Evolutionary conservation across 2,797 vertebrate species (phyloP).

Genomic region (Myoxocephalus aenaeus): DNA sequence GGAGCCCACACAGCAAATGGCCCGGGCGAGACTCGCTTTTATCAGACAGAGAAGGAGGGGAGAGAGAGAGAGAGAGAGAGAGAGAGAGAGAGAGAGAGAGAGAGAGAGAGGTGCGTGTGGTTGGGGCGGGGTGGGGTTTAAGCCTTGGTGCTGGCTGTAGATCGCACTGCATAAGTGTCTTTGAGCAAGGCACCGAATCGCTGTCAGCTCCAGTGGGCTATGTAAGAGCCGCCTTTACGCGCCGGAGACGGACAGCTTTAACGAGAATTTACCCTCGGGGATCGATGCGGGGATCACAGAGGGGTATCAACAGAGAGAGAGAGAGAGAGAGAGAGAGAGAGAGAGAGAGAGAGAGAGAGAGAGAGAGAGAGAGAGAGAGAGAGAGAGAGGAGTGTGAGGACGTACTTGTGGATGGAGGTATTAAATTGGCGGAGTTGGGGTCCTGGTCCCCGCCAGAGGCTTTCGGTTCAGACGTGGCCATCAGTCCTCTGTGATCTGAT

Average conservation of each 20-base stretch:
- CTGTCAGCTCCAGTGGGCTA: conserved; percentile 15
- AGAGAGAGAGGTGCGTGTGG: not conserved
- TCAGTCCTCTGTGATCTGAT: conserved; percentile 80
- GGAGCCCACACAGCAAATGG: conserved; percentile 79
- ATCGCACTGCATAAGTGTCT: conserved; percentile 51
- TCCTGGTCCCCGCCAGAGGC: conserved; percentile 90
- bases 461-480: conserved; percentile 94
- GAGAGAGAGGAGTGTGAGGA: conserved; percentile 51
- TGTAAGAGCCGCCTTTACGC: conserved; percentile 5
- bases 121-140: not conserved
- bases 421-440: conserved; percentile 91
- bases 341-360: no score
- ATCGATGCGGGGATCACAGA: conserved; percentile 20
- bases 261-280: conserved; percentile 20
- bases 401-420: conserved; percentile 93
- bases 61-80: conserved; percentile 22
- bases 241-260: conserved; percentile 22
- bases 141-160: not conserved
- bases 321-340: no score
- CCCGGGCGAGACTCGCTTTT: conserved; percentile 71
- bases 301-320: not conserved
- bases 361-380: no score
- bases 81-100: conserved; percentile 22
- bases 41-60: conserved; percentile 63
- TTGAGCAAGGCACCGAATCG: conserved; percentile 68